Evolutionary conservation across 2,113 vertebrate genomes (phyloP).

Genomic region (Pavo muticus): DNA sequence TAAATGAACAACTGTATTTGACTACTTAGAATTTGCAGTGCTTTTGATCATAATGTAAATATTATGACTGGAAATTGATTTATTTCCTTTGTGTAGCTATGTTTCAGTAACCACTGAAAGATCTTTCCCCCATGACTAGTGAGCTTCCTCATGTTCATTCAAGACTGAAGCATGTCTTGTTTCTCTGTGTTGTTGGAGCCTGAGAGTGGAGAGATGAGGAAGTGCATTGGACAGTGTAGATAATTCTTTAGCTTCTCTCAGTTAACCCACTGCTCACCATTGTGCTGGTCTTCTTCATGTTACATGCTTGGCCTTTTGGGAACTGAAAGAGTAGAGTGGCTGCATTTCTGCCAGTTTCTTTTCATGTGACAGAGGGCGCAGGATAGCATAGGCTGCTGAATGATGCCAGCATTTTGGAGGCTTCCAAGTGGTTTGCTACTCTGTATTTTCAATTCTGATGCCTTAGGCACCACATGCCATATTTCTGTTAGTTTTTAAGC

Average conservation of each 20-base stretch:
- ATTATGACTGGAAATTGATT: conserved; percentile 29
- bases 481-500: background rate
- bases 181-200: background rate
- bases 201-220: background rate
- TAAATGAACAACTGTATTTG: conserved; percentile 19
- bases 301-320: background rate
- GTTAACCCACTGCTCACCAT: background rate
- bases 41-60: conserved; percentile 31
- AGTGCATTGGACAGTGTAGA: background rate
- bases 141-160: background rate
- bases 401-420: background rate
- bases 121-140: background rate
- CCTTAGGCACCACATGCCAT: background rate
- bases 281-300: background rate
- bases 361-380: background rate
- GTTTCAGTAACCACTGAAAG: conserved; percentile 11
- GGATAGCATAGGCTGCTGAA: background rate
- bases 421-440: background rate
- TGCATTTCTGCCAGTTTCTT: background rate
- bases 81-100: conserved; percentile 11
- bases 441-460: background rate
- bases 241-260: background rate
- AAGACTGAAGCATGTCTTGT: background rate
- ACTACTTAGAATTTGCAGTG: background rate
- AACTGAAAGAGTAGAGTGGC: background rate